Conservation (phyloP, 2,797 vertebrate species). For the Sylvia borin region DNA sequence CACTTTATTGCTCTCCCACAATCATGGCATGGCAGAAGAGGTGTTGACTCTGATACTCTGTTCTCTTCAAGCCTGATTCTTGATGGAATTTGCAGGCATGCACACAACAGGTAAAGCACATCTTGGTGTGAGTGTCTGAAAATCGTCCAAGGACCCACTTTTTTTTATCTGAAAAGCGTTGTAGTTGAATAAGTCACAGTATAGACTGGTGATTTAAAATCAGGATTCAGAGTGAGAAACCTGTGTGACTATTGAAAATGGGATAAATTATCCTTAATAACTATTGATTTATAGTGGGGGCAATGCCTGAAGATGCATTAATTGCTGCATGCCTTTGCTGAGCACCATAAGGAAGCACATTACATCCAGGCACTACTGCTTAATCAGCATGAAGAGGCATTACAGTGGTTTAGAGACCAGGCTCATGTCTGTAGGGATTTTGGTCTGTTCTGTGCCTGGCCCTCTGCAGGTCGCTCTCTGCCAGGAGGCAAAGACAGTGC, state of each 20-base stretch:
- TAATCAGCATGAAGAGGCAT: slow-evolving; percentile 1
- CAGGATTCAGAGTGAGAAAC: neutral
- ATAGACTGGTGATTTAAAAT: neutral
- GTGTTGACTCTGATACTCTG: neutral
- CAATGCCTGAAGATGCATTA: slow-evolving; percentile 13
- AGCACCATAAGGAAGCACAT: neutral
- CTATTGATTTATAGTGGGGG: neutral
- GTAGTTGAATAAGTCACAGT: neutral
- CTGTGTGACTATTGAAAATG: neutral
- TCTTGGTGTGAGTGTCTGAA: neutral
- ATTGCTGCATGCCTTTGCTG: slow-evolving; percentile 6
- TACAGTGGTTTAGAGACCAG: neutral
- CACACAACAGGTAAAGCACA: neutral
- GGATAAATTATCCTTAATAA: slow-evolving; percentile 20
- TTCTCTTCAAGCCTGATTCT: neutral
- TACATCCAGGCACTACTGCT: neutral
- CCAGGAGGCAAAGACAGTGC: neutral
- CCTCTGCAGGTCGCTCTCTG: accelerated
- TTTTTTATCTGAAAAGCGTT: neutral
- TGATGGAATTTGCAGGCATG: neutral
- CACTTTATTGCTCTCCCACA: neutral
- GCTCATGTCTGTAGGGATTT: neutral
- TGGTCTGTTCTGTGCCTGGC: neutral
- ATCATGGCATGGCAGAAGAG: neutral
- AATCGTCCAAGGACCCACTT: neutral